Evolutionary conservation across 2,113 vertebrate species (phyloP), one percentile per base, ranked within the genome.

Genomic region (Urocynchramus pylzowi): DNA sequence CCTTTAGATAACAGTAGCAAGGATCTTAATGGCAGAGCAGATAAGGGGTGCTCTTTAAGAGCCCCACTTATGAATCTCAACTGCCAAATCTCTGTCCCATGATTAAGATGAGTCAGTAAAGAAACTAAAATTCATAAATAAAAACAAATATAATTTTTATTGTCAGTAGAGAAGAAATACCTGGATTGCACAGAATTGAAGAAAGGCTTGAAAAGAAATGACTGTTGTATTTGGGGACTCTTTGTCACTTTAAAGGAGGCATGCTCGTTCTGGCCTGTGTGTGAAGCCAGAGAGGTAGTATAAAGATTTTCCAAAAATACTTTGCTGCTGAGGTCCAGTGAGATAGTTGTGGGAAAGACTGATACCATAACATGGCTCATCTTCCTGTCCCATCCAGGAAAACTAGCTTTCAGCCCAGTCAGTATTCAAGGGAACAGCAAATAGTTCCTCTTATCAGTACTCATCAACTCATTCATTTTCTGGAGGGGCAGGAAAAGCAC

Each of bases 401-500:
- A 85, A 53, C 19, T 21, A 61, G 12, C 27, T 91, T 76, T 69
- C 81, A 83, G 59, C 45, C 31, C 49, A 73, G 30, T 75, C 61
- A 56, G 31, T 65, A 64, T 77, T 73, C 70, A 90, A 80, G 84
- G 50, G 57, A 96, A 39, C 5, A 83, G 33, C 74, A 91, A 53
- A 69, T 16, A 87, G n/a, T 39, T 95, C 49, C 67, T 90, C 70
- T 84, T 96, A 95, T 85, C 87, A 85, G 33, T 53, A 31, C 50
- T 85, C n/a, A 80, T 81, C 47, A 75, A 78, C 30, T 67, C 68
- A 63, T 60, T 60, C 26, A 33, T 90, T 91, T 95, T 90, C 86
- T 87, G 52, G 56, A 92, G 80, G 42, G 77, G 23, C 83, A 95
- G 93, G 89, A 90, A 95, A 89, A 93, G 26, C 65, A 57, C 20